Evolutionary conservation across 2,888 invertebrate species (phyloP), one percentile per base, ranked within the genome.

Genomic region (Helicoverpa assulta): DNA sequence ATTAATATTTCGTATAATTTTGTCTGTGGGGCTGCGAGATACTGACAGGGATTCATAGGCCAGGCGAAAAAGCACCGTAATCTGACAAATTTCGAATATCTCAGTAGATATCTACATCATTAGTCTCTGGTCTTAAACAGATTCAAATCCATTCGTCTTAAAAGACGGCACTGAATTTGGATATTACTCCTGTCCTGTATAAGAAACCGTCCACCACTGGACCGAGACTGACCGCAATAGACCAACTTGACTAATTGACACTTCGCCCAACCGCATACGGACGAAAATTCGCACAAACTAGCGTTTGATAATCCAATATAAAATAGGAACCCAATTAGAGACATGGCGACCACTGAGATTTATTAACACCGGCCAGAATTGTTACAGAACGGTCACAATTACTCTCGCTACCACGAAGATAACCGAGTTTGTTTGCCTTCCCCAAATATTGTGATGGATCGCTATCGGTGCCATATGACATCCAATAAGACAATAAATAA

Each of bases 391-490:
- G 16, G 18, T 50, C 50, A 58, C 76, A 83, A 82, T 85, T 81
- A 84, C 81, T 85, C 62, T 76, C 72, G 67, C 73, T 53, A 63
- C 62, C 54, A 74, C 60, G 63, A 79, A 72, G 65, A 67, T 80
- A 78, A 70, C 64, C 54, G 43, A 70, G 52, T 70, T 78, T 54
- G 57, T 74, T 71, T 76, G 54, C 58, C 67, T 66, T 70, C 47
- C 47, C 18, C 29, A 43, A 62, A 70, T 69, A 69, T 56, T 61
- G 18, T 70, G 68, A 71, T 76, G 62, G 64, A 77, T 77, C 61
- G 40, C 64, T 73, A 59, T 73, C 37, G 29, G 59, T 73, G 37
- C 26, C 53, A 29, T 59, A 65, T 59, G 69, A 74, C 74, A 78
- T 66, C 62, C 55, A 70, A 70, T 78, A 76, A 69, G 55, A 78